phyloP scores from a whole-genome alignment of 2,797 vertebrate species.

The Melanogrammus aeglefinus region DNA sequence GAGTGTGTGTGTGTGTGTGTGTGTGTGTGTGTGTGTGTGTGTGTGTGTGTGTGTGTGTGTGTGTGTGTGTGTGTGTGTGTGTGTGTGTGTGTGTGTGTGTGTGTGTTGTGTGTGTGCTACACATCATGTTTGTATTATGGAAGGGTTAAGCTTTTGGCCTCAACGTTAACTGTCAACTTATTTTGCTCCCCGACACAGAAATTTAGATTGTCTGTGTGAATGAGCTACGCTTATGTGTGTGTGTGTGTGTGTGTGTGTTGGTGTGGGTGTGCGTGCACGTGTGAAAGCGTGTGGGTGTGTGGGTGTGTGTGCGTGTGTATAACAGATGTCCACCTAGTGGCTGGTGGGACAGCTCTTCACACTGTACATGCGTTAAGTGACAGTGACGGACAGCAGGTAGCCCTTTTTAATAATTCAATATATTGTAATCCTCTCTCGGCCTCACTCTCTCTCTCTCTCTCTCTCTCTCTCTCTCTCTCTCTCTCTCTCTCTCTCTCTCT shows the following conservation, averaged over 20 bases:
- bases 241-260: too few species aligned
- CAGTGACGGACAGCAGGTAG: constrained; percentile 79
- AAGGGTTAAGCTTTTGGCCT: too few species aligned
- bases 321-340: constrained; percentile 77
- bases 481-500: too few species aligned
- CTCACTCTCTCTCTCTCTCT: constrained; percentile 18
- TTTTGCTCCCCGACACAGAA: constrained; percentile 55
- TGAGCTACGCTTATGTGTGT: not conserved
- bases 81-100: too few species aligned
- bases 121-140: constrained; percentile 5
- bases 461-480: constrained; percentile 34
- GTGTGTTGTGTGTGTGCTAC: too few species aligned
- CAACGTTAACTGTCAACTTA: constrained; percentile 30
- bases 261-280: constrained; percentile 17
- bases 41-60: constrained; percentile 11
- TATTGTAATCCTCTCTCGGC: constrained; percentile 66
- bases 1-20: too few species aligned
- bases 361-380: constrained; percentile 76
- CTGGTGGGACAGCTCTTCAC: constrained; percentile 70
- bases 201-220: constrained; percentile 41
- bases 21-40: too few species aligned
- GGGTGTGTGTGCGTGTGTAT: constrained; percentile 35
- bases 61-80: not conserved
- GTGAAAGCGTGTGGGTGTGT: constrained; percentile 12
- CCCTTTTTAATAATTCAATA: constrained; percentile 76